These are phyloP conservation scores for Labrus mixtus DNA, from an alignment of 2,113 vertebrate species.

Conservation along the genomic window DNA sequence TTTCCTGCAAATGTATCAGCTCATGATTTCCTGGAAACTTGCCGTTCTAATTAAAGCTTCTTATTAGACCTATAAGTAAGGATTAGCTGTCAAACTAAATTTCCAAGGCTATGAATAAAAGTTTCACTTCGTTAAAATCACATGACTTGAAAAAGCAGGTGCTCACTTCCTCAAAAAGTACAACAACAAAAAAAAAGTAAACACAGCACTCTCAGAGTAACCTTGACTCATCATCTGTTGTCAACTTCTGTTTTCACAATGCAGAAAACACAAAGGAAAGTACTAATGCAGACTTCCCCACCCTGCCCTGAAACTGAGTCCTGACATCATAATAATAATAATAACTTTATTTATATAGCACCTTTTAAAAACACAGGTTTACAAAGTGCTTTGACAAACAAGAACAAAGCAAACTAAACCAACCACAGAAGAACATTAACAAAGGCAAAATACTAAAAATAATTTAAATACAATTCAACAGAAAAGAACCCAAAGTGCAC, in stretches of 20 bases:
- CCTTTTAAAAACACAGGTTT: no score
- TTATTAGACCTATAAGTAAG: background rate
- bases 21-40: background rate
- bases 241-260: conserved; percentile 25
- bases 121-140: background rate
- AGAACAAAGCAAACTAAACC: no score
- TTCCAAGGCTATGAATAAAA: background rate
- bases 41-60: background rate
- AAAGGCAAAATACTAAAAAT: no score
- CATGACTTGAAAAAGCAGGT: background rate
- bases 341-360: no score
- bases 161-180: conserved; percentile 40
- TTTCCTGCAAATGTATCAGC: background rate
- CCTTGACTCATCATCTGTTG: conserved; percentile 7
- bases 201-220: background rate
- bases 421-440: no score
- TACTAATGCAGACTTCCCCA: conserved; percentile 3
- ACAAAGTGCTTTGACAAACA: no score
- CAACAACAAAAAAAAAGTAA: conserved; percentile 1
- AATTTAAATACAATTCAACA: no score
- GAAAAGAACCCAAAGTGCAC: no score
- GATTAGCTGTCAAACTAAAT: background rate
- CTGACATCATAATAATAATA: no score
- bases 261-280: conserved; percentile 5
- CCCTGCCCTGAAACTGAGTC: conserved; percentile 29